Evolutionary conservation across 2,888 invertebrate genomes (phyloP).

Genomic region (Plusia festucae): DNA sequence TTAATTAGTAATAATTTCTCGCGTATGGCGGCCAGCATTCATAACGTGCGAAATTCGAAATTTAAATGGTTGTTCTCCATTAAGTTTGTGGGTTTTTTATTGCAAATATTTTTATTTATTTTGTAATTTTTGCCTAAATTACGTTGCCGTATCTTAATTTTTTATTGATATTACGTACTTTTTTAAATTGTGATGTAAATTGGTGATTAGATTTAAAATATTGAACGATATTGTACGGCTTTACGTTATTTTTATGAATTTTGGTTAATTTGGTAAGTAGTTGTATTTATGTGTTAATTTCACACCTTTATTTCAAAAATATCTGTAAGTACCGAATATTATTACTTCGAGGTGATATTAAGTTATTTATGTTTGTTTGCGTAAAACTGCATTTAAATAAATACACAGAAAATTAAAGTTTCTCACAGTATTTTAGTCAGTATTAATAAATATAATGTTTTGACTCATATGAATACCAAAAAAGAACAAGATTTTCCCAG

Average conservation of each 20-base stretch:
- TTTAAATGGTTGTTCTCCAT: slow-evolving; percentile 49
- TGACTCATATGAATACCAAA: neutral
- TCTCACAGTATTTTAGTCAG: neutral
- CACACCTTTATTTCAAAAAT: slow-evolving; percentile 28
- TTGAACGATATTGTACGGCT: slow-evolving; percentile 29
- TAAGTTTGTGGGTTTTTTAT: slow-evolving; percentile 43
- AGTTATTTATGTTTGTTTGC: neutral
- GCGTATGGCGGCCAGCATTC: slow-evolving; percentile 21
- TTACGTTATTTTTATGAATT: slow-evolving; percentile 16
- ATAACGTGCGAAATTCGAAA: slow-evolving; percentile 44
- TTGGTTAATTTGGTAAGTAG: slow-evolving; percentile 19
- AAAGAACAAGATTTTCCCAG: neutral
- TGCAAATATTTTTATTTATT: slow-evolving; percentile 19
- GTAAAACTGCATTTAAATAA: neutral
- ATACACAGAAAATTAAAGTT: neutral
- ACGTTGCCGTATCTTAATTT: slow-evolving; percentile 13
- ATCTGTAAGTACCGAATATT: neutral
- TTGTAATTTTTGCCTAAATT: slow-evolving; percentile 19
- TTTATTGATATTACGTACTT: slow-evolving; percentile 42
- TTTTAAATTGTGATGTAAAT: slow-evolving; percentile 24
- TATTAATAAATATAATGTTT: neutral
- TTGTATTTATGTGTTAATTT: slow-evolving; percentile 35
- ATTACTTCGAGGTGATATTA: neutral
- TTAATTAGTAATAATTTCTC: slow-evolving; percentile 53
- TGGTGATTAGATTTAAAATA: slow-evolving; percentile 34